These are phyloP conservation scores for Odontomyia ornata DNA, from an alignment of 2,888 invertebrate species.

Conservation along the genomic window DNA sequence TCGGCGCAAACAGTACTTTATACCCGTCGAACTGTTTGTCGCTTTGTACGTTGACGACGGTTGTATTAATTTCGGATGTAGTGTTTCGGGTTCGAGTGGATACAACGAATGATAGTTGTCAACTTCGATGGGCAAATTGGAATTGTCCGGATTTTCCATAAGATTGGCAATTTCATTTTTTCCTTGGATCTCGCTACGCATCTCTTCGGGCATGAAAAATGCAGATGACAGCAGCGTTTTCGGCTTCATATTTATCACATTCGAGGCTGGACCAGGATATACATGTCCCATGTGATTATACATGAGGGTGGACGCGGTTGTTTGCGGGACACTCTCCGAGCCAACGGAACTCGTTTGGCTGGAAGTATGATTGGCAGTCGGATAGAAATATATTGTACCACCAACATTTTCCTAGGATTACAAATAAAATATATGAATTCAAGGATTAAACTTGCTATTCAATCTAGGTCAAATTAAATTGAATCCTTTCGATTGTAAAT, in stretches of 20 bases:
- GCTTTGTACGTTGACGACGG: conserved; percentile 91
- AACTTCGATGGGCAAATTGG: conserved; percentile 81
- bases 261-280: conserved; percentile 64
- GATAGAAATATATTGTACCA: conserved; percentile 94
- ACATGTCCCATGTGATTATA: conserved; percentile 60
- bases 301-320: conserved; percentile 57
- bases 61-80: conserved; percentile 74
- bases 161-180: conserved; percentile 66
- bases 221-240: conserved; percentile 67
- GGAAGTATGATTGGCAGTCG: conserved; percentile 69
- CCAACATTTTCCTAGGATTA: conserved; percentile 83
- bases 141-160: conserved; percentile 72
- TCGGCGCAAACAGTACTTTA: conserved; percentile 84
- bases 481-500: too few species aligned
- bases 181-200: conserved; percentile 67
- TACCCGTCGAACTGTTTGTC: conserved; percentile 84
- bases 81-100: conserved; percentile 77
- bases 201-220: conserved; percentile 86
- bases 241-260: conserved; percentile 63
- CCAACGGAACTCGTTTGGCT: conserved; percentile 60
- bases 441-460: not conserved
- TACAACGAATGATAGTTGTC: conserved; percentile 89
- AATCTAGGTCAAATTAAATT: not conserved
- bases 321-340: conserved; percentile 58
- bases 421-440: not conserved